Conservation (phyloP, 2,113 vertebrate genomes). For the Globicephala melas region DNA sequence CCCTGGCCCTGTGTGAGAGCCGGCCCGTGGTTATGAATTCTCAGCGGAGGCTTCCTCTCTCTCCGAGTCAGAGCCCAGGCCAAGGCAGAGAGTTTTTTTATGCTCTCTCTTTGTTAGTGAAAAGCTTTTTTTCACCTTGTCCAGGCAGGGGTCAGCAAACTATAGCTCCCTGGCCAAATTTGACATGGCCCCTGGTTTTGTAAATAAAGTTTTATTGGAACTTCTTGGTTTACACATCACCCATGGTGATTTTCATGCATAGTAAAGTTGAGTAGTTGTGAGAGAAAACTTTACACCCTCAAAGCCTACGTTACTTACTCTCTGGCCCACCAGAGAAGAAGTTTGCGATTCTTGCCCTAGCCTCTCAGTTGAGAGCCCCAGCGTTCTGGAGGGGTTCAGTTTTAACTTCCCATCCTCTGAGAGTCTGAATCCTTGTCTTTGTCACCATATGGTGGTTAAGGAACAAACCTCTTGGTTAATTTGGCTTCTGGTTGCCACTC, state of each 20-base stretch:
- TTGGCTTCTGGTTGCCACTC: neutral
- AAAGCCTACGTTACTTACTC: neutral
- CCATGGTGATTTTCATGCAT: neutral
- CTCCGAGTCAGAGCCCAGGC: neutral
- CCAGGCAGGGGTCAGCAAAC: neutral
- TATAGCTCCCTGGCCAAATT: neutral
- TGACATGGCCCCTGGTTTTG: neutral
- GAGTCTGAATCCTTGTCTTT: neutral
- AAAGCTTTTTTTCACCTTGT: neutral
- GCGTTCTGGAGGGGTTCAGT: neutral
- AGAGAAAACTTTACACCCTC: neutral
- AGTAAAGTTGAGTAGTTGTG: neutral
- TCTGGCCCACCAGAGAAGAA: neutral
- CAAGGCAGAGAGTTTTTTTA: neutral
- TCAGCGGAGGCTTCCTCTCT: neutral
- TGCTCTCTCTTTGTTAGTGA: neutral
- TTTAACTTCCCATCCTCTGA: neutral
- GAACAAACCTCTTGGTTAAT: neutral
- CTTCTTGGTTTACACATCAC: neutral
- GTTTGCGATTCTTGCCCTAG: neutral
- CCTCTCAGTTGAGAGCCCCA: neutral
- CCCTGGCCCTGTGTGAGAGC: neutral
- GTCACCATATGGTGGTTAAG: neutral
- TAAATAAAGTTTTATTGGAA: neutral
- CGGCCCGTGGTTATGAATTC: neutral